Evolutionary conservation across 2,113 vertebrate genomes (phyloP).

Genomic region (Anguilla rostrata): DNA sequence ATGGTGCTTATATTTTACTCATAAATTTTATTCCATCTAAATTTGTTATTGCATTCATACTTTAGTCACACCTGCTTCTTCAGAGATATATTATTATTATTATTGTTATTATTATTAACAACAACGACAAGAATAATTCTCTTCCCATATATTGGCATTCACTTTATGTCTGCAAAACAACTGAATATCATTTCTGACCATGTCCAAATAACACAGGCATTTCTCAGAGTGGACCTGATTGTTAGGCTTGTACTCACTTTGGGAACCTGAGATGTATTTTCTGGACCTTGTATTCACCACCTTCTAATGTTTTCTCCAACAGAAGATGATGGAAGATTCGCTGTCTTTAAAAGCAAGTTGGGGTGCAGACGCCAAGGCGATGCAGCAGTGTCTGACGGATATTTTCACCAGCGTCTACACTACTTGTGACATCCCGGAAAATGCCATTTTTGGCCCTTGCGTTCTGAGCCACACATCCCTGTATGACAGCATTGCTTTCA

Average conservation of each 20-base stretch:
- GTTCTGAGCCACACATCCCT: conserved; percentile 93
- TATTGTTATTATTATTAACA: too few relatives aligned
- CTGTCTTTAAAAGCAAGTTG: conserved; percentile 82
- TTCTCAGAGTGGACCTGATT: too few relatives aligned
- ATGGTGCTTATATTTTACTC: conserved; percentile 15
- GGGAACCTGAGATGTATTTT: not conserved
- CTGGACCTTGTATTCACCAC: not conserved
- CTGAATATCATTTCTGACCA: too few relatives aligned
- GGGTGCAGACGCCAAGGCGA: conserved; percentile 92
- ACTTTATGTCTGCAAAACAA: too few relatives aligned
- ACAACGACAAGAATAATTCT: too few relatives aligned
- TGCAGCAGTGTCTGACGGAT: conserved; percentile 96
- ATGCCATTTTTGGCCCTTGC: conserved; percentile 94
- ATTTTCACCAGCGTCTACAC: conserved; percentile 98
- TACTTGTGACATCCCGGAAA: conserved; percentile 94
- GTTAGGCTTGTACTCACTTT: not conserved
- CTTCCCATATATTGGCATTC: too few relatives aligned
- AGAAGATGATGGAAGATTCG: conserved; percentile 85
- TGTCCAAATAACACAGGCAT: too few relatives aligned
- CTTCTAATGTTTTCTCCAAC: conserved; percentile 25
- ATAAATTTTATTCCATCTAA: not conserved
- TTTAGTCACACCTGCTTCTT: not conserved
- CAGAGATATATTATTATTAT: too few relatives aligned
- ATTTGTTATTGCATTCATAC: not conserved
- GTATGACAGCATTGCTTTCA: conserved; percentile 97